Evolutionary conservation across 2,888 invertebrate genomes (phyloP), one percentile per base, ranked within the genome.

Genomic region (Cylindroiulus punctatus): DNA sequence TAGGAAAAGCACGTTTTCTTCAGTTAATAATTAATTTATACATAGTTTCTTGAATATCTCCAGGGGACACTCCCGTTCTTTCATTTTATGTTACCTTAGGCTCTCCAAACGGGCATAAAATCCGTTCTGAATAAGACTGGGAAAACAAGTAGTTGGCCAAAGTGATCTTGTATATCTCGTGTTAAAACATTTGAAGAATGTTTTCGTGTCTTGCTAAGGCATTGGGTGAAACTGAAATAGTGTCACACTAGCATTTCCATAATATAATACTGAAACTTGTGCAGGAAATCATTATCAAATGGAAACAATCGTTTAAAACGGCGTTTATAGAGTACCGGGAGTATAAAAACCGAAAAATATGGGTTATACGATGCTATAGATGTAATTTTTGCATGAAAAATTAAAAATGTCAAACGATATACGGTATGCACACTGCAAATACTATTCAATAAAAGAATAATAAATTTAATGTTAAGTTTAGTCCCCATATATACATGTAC

Each of bases 11-110:
- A 52, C 52, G 52, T 52, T 52, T 52, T 10, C 52, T 52, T 52
- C 52, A 52, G 52, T 52, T 52, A 52, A 52, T 52, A 52, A 52
- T 52, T 52, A 52, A 52, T 52, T 52, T 52, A 52, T 52, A 52
- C 52, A 52, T 19, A 52, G 52, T 52, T 52, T 52, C 52, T 52
- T 12, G 52, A 52, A 52, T n/a, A n/a, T 52, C 52, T 52, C 52
- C 52, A n/a, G 52, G 52, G 52, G 52, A 52, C 52, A 52, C 52
- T 52, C 52, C 52, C 17, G 52, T 52, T 52, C 52, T 52, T 52
- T 52, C 52, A 52, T 52, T 52, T 52, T 52, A 52, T 52, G 52
- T 52, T 52, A 52, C 52, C 52, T 52, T n/a, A 52, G 52, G 52
- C 52, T 4, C 52, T 52, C 52, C 52, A 52, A 52, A 52, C 17